Base-by-base conservation (phyloP, 2,113 vertebrate genomes). In the Sylvilagus bachmani region DNA sequence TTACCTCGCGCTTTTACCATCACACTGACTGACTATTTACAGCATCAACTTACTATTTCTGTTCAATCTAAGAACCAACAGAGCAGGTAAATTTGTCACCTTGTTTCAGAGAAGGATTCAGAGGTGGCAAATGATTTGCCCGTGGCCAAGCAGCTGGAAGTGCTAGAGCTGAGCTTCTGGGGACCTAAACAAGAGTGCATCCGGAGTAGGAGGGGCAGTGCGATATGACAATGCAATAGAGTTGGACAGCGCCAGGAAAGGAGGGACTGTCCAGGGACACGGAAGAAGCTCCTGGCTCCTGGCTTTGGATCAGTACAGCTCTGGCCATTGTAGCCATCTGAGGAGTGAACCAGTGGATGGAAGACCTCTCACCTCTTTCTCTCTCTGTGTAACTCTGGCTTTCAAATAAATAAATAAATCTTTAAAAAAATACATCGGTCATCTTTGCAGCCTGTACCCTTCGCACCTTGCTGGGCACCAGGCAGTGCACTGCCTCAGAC, bases 1-100 rank as follows among this genome's bases (percentile, higher is more conserved):
- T 81, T 14, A 61, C 51, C n/a, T 71, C 58, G 44, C 5, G 44
- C 31, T 51, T 49, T 77, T 36, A 86, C 38, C 55, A 10, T 0
- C 36, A 17, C 38, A 78, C 31, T 86, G 81, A 77, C 27, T 58
- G 31, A 92, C 44, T 74, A 64, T 53, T 11, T 53, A 44, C 85
- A 94, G 64, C 31, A 6, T 66, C 74, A 66, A 87, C 29, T 73
- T 90, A 62, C 22, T 58, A 11, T 78, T 55, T 86, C 89, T 86
- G 61, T 36, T 36, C 84, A 51, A 36, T 36, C 49, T 70, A 38
- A 51, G 31, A 62, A 70, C n/a, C 44, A 55, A n/a, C 27, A 29
- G 8, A 10, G 55, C 49, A 77, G 49, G 27, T 58, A 89, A 70
- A 70, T 36, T 51, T 73, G 69, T 58, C 58, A 75, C 51, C 79